Conservation (phyloP, 1,140 invertebrate genomes). For the Eubasilissa regina region DNA sequence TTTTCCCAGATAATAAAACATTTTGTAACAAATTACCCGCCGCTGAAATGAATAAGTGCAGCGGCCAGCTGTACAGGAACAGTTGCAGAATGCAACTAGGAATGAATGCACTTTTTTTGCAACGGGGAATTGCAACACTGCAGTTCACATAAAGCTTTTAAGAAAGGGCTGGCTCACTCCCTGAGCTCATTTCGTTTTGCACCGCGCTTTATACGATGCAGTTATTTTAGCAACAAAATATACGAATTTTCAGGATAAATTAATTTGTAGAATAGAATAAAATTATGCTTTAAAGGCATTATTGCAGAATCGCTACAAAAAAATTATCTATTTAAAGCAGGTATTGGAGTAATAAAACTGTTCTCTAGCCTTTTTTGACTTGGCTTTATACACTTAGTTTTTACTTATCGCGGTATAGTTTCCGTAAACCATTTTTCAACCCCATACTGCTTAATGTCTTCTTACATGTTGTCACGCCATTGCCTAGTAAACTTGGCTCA, state of each 20-base stretch:
- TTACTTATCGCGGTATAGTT: constrained; percentile 3
- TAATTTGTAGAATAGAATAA: no score
- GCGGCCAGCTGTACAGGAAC: background rate
- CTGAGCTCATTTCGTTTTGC: background rate
- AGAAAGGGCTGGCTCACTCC: background rate
- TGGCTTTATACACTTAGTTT: background rate
- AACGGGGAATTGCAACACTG: background rate
- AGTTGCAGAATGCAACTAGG: background rate
- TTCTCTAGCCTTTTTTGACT: no score
- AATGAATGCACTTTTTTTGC: background rate
- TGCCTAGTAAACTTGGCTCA: background rate
- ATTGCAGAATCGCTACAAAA: no score
- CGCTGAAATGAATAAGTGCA: background rate
- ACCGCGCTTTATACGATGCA: no score
- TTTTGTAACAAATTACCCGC: background rate
- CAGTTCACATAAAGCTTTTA: constrained; percentile 1
- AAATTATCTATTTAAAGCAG: no score
- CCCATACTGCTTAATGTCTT: background rate
- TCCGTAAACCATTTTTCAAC: constrained; percentile 10
- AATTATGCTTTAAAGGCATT: no score
- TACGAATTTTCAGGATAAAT: no score
- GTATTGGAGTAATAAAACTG: no score
- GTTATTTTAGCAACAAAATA: no score
- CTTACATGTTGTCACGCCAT: constrained; percentile 24
- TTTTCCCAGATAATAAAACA: background rate